A percentile compares a stretch with the other conserved stretches of the same genome.
These are phyloP conservation scores for Microtus ochrogaster DNA, from an alignment of 2,113 vertebrate species.

Conservation along the genomic window DNA sequence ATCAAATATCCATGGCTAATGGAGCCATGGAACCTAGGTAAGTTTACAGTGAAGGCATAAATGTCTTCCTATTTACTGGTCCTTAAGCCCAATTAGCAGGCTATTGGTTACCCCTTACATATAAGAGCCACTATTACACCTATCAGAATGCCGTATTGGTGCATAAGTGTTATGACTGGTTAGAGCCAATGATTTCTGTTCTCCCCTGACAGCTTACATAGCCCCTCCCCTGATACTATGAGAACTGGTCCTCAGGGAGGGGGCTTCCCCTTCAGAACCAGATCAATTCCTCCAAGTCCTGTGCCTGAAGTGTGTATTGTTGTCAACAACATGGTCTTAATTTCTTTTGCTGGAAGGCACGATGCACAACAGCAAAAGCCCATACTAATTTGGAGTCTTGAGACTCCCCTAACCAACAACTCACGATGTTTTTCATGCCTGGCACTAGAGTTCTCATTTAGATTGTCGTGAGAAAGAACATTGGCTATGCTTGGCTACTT, in stretches of 20 bases:
- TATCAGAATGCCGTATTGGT: not conserved
- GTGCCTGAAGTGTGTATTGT: not conserved
- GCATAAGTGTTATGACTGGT: not conserved
- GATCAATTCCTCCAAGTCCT: not conserved
- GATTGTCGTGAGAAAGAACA: not conserved
- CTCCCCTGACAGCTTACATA: not conserved
- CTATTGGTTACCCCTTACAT: not conserved
- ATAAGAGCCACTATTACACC: not conserved
- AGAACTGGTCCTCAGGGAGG: not conserved
- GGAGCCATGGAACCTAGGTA: no score
- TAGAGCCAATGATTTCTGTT: not conserved
- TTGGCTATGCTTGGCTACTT: not conserved
- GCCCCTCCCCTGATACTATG: not conserved
- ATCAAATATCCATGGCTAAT: not conserved
- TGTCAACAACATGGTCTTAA: not conserved
- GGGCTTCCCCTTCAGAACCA: not conserved
- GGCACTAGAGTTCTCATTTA: not conserved
- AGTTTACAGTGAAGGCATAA: not conserved
- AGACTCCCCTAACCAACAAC: not conserved
- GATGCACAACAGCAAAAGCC: not conserved
- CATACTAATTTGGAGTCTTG: not conserved
- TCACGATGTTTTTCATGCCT: not conserved
- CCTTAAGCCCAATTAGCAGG: not conserved
- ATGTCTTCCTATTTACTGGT: not conserved
- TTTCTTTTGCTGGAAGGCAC: not conserved